Evolutionary conservation across 2,113 vertebrate species (phyloP).

Genomic region (Scolopax mira): DNA sequence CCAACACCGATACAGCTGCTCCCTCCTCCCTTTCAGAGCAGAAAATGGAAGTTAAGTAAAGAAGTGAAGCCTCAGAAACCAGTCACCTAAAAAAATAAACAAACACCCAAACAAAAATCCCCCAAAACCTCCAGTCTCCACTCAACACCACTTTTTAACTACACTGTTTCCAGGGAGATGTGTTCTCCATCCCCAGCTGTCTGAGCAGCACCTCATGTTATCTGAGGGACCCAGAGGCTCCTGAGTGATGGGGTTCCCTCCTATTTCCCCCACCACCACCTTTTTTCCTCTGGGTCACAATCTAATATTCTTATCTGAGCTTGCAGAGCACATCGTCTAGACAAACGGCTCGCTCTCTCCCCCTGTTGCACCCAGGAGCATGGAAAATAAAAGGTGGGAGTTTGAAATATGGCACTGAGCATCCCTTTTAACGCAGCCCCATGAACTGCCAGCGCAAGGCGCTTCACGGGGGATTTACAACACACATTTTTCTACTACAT

Average conservation of each 20-base stretch:
- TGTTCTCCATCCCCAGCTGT: not conserved
- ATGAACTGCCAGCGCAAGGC: not conserved
- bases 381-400: not conserved
- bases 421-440: not conserved
- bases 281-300: not conserved
- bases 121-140: not conserved
- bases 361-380: not conserved
- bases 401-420: not conserved
- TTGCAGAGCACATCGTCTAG: not conserved
- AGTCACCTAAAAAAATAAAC: not conserved
- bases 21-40: not conserved
- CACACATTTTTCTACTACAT: not conserved
- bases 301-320: not conserved
- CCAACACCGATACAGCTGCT: not conserved
- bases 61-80: not conserved
- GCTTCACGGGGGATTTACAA: conserved; percentile 31
- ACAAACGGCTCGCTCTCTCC: not conserved
- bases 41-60: not conserved
- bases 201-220: not conserved
- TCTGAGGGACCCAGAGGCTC: not conserved
- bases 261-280: too few species aligned
- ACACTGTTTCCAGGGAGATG: not conserved
- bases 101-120: not conserved
- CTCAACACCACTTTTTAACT: not conserved
- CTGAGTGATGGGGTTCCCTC: not conserved